These are phyloP conservation scores for Lasioglossum zephyrum DNA, from an alignment of 2,888 invertebrate species.

Conservation along the genomic window DNA sequence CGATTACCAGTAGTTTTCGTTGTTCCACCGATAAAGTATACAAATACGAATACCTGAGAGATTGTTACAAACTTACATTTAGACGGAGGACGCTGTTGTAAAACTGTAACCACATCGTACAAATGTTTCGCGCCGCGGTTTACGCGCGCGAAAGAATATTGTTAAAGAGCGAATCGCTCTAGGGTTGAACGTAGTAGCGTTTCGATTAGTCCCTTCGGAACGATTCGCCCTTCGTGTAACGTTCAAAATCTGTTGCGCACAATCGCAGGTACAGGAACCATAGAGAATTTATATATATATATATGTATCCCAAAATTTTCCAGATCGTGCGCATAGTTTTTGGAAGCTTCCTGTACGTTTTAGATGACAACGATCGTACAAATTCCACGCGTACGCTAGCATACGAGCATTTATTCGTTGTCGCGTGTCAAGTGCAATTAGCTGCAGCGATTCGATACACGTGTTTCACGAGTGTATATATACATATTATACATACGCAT, in stretches of 20 bases:
- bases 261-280: not conserved
- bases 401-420: not conserved
- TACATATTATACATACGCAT: too few species aligned
- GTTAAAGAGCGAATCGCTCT: not conserved
- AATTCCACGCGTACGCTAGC: conserved; percentile 6
- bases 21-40: conserved; percentile 47
- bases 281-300: conserved; percentile 1
- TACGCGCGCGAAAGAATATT: conserved; percentile 4
- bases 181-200: not conserved
- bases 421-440: conserved; percentile 24
- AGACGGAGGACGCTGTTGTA: conserved; percentile 19
- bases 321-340: conserved; percentile 10
- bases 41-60: conserved; percentile 29
- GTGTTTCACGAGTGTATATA: conserved; percentile 20
- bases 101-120: conserved; percentile 23
- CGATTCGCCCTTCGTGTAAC: conserved; percentile 4
- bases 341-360: conserved; percentile 22
- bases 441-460: not conserved
- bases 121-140: conserved; percentile 15
- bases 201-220: not conserved
- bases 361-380: conserved; percentile 2
- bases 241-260: conserved; percentile 20
- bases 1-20: conserved; percentile 12
- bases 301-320: not conserved
- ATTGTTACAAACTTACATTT: conserved; percentile 19